A percentile compares a stretch with the other conserved stretches of the same genome.
Evolutionary conservation across 2,113 vertebrate genomes (phyloP).

Genomic region (Microtus richardsoni): DNA sequence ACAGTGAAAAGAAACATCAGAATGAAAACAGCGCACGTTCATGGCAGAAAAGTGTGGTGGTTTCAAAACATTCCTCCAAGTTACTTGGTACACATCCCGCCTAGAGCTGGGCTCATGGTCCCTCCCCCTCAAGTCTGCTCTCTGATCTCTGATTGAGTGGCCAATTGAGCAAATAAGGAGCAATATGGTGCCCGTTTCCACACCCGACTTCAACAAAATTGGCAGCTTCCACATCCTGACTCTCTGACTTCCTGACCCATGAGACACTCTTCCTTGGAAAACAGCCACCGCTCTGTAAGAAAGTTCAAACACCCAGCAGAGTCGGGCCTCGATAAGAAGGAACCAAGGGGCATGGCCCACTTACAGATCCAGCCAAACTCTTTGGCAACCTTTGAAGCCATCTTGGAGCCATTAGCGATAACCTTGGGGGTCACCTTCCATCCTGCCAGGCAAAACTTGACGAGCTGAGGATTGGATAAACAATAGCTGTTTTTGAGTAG

Average conservation of each 20-base stretch:
- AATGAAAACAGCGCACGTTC: conserved; percentile 12
- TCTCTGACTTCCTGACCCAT: conserved; percentile 35
- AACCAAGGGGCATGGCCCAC: conserved; percentile 1
- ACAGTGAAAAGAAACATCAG: conserved; percentile 50
- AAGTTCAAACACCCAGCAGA: conserved; percentile 34
- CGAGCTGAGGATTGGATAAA: not conserved
- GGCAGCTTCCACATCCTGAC: conserved; percentile 22
- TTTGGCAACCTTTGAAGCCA: conserved; percentile 5
- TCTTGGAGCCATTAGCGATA: not conserved
- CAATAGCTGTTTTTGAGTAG: not conserved
- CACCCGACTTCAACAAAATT: not conserved
- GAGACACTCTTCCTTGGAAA: conserved; percentile 33
- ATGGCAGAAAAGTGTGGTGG: not conserved
- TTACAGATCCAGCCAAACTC: conserved; percentile 1
- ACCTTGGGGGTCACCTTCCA: conserved; percentile 22
- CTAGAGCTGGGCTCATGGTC: not conserved
- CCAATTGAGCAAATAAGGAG: not conserved
- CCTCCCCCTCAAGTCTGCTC: not conserved
- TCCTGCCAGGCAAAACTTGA: not conserved
- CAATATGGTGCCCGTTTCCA: not conserved
- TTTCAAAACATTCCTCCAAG: conserved; percentile 42
- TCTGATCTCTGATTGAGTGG: not conserved
- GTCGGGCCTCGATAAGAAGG: not conserved
- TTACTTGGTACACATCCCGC: not conserved
- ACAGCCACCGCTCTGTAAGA: not conserved